Base-by-base conservation (phyloP, 2,797 vertebrate genomes). In the Characodon lateralis region DNA sequence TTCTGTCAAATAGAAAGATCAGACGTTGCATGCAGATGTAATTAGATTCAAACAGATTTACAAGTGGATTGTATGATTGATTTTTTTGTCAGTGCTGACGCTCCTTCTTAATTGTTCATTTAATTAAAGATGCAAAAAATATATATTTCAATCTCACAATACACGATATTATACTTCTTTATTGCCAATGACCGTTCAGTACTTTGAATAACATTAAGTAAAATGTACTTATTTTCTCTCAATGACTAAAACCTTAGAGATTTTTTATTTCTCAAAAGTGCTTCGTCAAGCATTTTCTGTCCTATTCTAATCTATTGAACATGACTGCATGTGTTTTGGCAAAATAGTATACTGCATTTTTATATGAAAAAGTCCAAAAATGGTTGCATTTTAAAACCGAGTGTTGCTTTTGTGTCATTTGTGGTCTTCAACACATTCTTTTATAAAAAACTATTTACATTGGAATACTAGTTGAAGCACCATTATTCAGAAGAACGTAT, bases 11-110 rank as follows among this genome's bases (percentile, higher is more conserved):
- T 50, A 74, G 51, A 71, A 80, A 84, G 2, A 76, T 87, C 81
- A 78, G 72, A 12, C 65, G 65, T 35, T 22, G 0, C 39, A 86
- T 80, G 58, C 85, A 74, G 82, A 89, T 77, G 85, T 81, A 26
- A 71, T 74, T 78, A 76, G 61, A 80, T 72, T 56, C 24, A 31
- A 63, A 63, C 61, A 63, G 61, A 63, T 39, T 35, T 63, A 20
- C 18, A 10, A 63, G 16, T 63, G 2, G 35, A 22, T 12, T 22
- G 12, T 35, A 0, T 35, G 8, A 22, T 39, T 65, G 61, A 65
- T 39, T 39, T 14, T 14, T 12, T 65, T 39, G 4, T 41, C 63
- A 24, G 3, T 16, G 9, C 20, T 22, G 39, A 66, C 20, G 16
- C 63, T 24, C 3, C 20, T 4, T 66, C 7, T 9, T 39, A 35